Percentiles rank a stretch among this genome's conserved stretches.
phyloP scores from a whole-genome alignment of 1,140 invertebrate genomes.

The Diachasmimorpha longicaudata region DNA sequence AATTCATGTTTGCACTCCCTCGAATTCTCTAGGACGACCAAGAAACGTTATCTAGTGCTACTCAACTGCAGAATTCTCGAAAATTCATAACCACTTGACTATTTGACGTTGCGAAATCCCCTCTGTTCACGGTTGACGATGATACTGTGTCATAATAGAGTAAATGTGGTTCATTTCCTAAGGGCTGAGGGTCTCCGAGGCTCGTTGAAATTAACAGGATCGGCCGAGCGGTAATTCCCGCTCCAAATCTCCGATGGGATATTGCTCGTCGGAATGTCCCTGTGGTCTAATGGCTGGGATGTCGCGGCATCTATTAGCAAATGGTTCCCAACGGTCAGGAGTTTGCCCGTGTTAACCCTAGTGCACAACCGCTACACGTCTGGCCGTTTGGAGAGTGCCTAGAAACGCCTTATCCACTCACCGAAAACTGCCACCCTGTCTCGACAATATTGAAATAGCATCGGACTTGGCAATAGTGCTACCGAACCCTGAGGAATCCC shows the following conservation, averaged over 20 bases:
- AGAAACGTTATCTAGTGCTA: too few species aligned
- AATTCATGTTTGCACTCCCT: too few species aligned
- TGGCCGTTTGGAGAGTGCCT: background rate
- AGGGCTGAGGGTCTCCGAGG: background rate
- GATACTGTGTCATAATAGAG: background rate
- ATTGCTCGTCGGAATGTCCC: constrained; percentile 50
- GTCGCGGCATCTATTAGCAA: constrained; percentile 55
- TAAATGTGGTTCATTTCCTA: constrained; percentile 2
- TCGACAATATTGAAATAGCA: background rate
- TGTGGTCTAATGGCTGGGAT: constrained; percentile 51
- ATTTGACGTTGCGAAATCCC: background rate
- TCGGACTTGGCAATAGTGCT: background rate
- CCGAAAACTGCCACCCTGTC: background rate
- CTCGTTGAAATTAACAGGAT: constrained; percentile 39
- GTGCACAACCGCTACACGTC: constrained; percentile 25
- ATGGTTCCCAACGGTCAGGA: constrained; percentile 51
- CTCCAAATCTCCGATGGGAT: constrained; percentile 48
- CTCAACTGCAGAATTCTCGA: background rate
- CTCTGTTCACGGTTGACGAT: background rate
- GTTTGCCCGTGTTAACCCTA: constrained; percentile 43
- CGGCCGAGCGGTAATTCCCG: constrained; percentile 41
- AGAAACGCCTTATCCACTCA: constrained; percentile 1
- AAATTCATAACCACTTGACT: background rate
- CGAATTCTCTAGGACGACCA: too few species aligned
- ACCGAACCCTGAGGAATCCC: background rate